Evolutionary conservation across 2,797 vertebrate species (phyloP).

Genomic region (Enteromius fasciolatus): DNA sequence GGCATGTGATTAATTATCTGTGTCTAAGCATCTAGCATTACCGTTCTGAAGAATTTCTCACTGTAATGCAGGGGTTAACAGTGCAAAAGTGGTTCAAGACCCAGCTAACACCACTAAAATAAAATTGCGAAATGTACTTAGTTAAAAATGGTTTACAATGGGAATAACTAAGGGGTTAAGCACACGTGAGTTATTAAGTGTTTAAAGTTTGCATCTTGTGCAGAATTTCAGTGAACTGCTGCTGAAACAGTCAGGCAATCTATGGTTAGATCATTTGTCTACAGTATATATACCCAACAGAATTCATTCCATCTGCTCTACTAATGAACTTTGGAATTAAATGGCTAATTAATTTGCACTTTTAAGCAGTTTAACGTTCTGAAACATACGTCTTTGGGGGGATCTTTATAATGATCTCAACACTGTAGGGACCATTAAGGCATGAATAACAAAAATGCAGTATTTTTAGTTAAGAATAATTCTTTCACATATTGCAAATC

Average conservation of each 20-base stretch:
- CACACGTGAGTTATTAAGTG: background rate
- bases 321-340: slow-evolving; percentile 72
- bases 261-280: slow-evolving; percentile 46
- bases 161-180: background rate
- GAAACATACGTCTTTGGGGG: slow-evolving; percentile 60
- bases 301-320: slow-evolving; percentile 72
- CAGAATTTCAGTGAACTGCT: background rate
- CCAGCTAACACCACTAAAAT: too few species aligned
- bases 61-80: too few species aligned
- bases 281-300: slow-evolving; percentile 22
- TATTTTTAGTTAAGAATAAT: slow-evolving; percentile 29
- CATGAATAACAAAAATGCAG: background rate
- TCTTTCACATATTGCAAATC: slow-evolving; percentile 16
- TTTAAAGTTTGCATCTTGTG: background rate
- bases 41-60: background rate
- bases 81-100: too few species aligned
- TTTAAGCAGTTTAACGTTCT: slow-evolving; percentile 68
- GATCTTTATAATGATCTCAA: slow-evolving; percentile 38
- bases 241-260: slow-evolving; percentile 19
- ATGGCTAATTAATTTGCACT: slow-evolving; percentile 70
- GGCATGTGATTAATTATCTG: background rate
- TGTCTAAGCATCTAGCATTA: background rate
- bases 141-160: background rate
- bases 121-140: background rate
- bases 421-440: slow-evolving; percentile 18